phyloP scores from a whole-genome alignment of 2,888 invertebrate genomes.

The Acrobeloides nanus region DNA sequence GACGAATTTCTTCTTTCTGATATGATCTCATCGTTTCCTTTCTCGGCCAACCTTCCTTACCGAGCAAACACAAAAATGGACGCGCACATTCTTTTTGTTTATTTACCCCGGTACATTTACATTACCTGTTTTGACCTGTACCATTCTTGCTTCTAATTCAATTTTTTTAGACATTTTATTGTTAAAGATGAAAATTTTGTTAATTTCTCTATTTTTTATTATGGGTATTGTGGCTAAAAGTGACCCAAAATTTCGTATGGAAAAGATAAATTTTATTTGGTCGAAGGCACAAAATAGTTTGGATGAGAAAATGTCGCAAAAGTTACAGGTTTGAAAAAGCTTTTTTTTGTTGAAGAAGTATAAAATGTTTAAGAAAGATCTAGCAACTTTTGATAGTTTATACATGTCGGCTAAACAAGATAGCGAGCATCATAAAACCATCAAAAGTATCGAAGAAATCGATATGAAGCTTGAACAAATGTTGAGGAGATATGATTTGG shows the following conservation, averaged over 20 bases:
- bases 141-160: too few species aligned
- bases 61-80: too few species aligned
- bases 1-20: too few species aligned
- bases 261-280: constrained; percentile 47
- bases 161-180: too few species aligned
- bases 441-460: constrained; percentile 18
- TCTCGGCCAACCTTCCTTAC: too few species aligned
- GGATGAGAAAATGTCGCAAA: constrained; percentile 27
- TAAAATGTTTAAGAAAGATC: constrained; percentile 32
- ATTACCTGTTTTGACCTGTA: too few species aligned
- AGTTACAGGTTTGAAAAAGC: constrained; percentile 20
- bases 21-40: too few species aligned
- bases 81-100: too few species aligned
- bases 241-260: constrained; percentile 32
- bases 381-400: constrained; percentile 35
- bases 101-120: too few species aligned
- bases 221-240: too few species aligned
- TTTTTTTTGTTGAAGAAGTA: constrained; percentile 4
- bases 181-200: too few species aligned
- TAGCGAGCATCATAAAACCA: constrained; percentile 8
- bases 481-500: constrained; percentile 40
- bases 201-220: too few species aligned
- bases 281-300: constrained; percentile 39
- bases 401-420: constrained; percentile 38
- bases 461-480: constrained; percentile 37